phyloP scores from a whole-genome alignment of 2,888 invertebrate species.

The Nasonia oneida region DNA sequence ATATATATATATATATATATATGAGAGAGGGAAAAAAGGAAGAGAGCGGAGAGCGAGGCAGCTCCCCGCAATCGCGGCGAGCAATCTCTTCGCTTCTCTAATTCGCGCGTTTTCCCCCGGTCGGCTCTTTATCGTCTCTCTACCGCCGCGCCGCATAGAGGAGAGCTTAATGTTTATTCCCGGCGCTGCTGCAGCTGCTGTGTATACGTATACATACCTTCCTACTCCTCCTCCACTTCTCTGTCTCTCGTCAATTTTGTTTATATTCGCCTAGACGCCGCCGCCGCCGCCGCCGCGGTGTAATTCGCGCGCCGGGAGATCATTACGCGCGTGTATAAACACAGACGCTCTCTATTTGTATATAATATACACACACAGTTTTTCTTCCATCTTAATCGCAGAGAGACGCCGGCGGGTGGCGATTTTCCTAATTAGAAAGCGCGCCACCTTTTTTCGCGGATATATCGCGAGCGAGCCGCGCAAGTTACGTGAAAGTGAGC shows the following conservation, averaged over 20 bases:
- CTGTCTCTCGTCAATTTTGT: constrained; percentile 32
- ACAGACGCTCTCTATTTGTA: neutral
- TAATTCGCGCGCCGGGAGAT: constrained; percentile 27
- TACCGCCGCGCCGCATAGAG: neutral
- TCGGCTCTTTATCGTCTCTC: constrained; percentile 3
- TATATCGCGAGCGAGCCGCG: too few species aligned
- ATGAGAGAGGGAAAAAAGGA: neutral
- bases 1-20: too few species aligned
- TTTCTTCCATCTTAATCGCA: neutral
- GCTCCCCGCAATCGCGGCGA: neutral
- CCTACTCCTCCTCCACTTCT: neutral
- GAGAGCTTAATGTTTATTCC: constrained; percentile 25
- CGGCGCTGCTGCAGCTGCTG: neutral
- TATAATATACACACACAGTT: neutral
- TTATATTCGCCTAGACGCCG: constrained; percentile 5
- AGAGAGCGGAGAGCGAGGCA: neutral
- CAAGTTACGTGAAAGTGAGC: constrained; percentile 19
- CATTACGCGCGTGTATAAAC: constrained; percentile 8
- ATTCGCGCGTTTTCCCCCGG: constrained; percentile 18
- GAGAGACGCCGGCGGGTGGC: neutral
- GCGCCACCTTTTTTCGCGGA: constrained; percentile 4
- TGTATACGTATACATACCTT: neutral
- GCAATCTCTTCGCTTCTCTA: constrained; percentile 20
- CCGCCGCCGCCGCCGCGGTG: neutral
- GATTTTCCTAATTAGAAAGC: constrained; percentile 61